These are phyloP conservation scores for Leptatherina wallacei DNA, from an alignment of 2,797 vertebrate genomes.

Conservation along the genomic window DNA sequence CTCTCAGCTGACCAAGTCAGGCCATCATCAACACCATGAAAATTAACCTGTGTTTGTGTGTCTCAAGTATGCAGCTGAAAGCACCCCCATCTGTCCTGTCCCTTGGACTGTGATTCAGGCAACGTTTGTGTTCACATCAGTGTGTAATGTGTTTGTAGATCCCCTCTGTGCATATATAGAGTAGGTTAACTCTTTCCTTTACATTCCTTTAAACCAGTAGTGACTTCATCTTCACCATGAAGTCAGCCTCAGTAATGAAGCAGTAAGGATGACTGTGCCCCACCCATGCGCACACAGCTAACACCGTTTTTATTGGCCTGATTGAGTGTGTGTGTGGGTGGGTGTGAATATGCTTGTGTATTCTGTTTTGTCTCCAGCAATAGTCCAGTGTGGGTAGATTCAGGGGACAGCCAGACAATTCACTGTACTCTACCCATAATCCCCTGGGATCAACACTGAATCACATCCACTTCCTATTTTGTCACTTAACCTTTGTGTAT, in stretches of 20 bases:
- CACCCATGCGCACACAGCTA: conserved; percentile 51
- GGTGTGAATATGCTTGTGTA: conserved; percentile 17
- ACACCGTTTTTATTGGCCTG: conserved; percentile 32
- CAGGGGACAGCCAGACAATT: conserved; percentile 68
- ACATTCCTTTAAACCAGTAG: conserved; percentile 40
- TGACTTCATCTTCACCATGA: conserved; percentile 80
- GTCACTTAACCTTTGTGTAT: conserved; percentile 45
- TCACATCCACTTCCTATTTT: conserved; percentile 70
- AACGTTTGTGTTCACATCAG: not conserved
- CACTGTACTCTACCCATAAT: conserved; percentile 73
- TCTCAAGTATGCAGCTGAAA: conserved; percentile 22
- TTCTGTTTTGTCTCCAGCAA: conserved; percentile 38
- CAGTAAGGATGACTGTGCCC: conserved; percentile 37
- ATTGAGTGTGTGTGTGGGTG: conserved; percentile 11
- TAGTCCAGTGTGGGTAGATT: conserved; percentile 52
- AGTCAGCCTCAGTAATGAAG: conserved; percentile 82
- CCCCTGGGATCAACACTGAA: conserved; percentile 72
- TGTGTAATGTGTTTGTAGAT: not conserved
- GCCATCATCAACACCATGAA: conserved; percentile 23
- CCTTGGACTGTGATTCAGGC: conserved; percentile 21
- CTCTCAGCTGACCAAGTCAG: conserved; percentile 55
- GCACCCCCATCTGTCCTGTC: not conserved
- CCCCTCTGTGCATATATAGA: not conserved
- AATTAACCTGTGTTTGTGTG: conserved; percentile 39
- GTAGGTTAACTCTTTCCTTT: conserved; percentile 19